Evolutionary conservation across 2,797 vertebrate genomes (phyloP).

Genomic region (Molossus alvarezi): DNA sequence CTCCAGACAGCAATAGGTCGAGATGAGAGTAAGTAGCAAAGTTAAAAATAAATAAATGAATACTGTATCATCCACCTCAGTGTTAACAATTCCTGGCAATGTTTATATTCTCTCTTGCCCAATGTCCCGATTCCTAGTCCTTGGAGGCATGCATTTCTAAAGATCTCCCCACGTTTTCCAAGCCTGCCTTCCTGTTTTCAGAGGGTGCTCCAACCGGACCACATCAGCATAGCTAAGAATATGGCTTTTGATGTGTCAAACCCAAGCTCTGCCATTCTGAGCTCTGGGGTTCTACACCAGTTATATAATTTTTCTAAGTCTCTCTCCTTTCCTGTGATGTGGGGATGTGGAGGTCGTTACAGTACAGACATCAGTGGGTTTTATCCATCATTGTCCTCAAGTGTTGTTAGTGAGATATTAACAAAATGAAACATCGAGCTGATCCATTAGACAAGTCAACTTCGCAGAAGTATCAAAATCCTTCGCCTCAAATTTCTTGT

Average conservation of each 20-base stretch:
- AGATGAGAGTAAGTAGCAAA: neutral
- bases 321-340: neutral
- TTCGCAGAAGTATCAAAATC: neutral
- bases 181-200: neutral
- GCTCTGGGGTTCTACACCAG: neutral
- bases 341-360: neutral
- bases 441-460: neutral
- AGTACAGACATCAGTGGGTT: neutral
- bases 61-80: neutral
- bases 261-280: neutral
- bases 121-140: neutral
- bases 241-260: neutral
- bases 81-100: neutral
- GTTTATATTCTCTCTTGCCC: neutral
- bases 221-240: neutral
- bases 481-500: neutral
- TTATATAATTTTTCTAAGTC: neutral
- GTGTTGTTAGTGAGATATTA: neutral
- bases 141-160: constrained; percentile 18
- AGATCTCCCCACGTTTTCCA: neutral
- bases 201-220: neutral
- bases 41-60: neutral
- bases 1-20: neutral
- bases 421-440: neutral
- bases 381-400: neutral